phyloP scores from a whole-genome alignment of 2,888 invertebrate species.

The Laspeyria flexula region DNA sequence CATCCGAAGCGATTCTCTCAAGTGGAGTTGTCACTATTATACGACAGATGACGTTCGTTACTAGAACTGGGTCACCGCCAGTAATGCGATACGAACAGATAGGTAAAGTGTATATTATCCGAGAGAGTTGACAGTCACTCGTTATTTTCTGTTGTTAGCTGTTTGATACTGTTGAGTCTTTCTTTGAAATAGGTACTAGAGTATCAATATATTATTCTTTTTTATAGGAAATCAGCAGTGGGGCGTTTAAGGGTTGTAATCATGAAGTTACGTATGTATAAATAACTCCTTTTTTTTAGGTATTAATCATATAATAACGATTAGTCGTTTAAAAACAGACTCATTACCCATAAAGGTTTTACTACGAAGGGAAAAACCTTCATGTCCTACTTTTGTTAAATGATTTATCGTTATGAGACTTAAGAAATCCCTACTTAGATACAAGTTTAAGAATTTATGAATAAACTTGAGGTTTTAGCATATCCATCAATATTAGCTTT shows the following conservation, averaged over 20 bases:
- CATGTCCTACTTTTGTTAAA: slow-evolving; percentile 19
- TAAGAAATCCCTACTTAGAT: slow-evolving; percentile 3
- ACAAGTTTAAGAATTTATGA: slow-evolving; percentile 10
- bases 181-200: no score
- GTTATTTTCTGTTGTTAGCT: neutral
- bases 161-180: neutral
- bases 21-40: slow-evolving; percentile 40
- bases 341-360: slow-evolving; percentile 11
- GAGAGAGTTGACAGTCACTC: neutral
- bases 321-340: no score
- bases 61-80: slow-evolving; percentile 36
- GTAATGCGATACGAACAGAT: slow-evolving; percentile 6
- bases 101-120: slow-evolving; percentile 1
- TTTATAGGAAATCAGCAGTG: no score
- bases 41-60: slow-evolving; percentile 43
- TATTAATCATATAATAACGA: no score
- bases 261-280: no score
- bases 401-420: slow-evolving; percentile 25
- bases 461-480: slow-evolving; percentile 1
- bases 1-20: slow-evolving; percentile 17
- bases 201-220: no score
- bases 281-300: no score
- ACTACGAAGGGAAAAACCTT: slow-evolving; percentile 12
- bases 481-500: neutral
- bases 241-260: no score